Conservation (phyloP, 2,888 invertebrate genomes). For the Drosophila affinis region DNA sequence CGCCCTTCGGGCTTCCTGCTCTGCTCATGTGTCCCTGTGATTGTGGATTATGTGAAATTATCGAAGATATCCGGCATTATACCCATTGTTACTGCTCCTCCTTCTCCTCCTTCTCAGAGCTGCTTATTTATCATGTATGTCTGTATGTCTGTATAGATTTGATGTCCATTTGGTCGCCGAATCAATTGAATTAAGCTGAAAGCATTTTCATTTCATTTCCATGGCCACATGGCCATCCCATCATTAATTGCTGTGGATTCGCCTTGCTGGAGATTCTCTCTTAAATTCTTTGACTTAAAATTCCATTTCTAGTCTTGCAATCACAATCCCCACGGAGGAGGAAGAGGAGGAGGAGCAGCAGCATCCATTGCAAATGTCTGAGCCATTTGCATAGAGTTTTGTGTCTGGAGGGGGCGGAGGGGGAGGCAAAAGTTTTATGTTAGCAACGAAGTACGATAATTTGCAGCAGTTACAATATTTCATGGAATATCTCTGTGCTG, state of each 20-base stretch:
- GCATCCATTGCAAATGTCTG: constrained; percentile 52
- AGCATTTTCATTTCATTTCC: constrained; percentile 35
- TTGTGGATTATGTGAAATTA: constrained; percentile 73
- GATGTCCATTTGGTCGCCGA: constrained; percentile 11
- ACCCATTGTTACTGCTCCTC: constrained; percentile 55
- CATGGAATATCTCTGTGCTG: constrained; percentile 43
- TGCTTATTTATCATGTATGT: constrained; percentile 60
- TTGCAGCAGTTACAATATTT: constrained; percentile 63
- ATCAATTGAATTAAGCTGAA: constrained; percentile 37
- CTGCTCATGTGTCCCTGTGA: constrained; percentile 17
- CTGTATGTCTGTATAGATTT: constrained; percentile 52
- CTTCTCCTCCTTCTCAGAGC: constrained; percentile 45
- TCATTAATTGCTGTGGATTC: constrained; percentile 33
- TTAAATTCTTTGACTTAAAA: constrained; percentile 33
- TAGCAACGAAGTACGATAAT: constrained; percentile 61
- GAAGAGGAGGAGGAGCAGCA: constrained; percentile 9
- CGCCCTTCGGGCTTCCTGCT: constrained; percentile 14
- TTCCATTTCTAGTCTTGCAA: constrained; percentile 18
- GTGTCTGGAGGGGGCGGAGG: constrained; percentile 25
- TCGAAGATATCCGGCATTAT: constrained; percentile 76
- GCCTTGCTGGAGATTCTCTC: too few relatives aligned
- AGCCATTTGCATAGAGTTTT: constrained; percentile 52
- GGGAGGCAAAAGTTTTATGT: constrained; percentile 54
- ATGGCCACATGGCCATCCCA: constrained; percentile 27
- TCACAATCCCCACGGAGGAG: constrained; percentile 30